Percentiles rank a stretch among this genome's conserved stretches.
Conservation (phyloP, 2,113 vertebrate species). For the Telmatochromis sp. region DNA sequence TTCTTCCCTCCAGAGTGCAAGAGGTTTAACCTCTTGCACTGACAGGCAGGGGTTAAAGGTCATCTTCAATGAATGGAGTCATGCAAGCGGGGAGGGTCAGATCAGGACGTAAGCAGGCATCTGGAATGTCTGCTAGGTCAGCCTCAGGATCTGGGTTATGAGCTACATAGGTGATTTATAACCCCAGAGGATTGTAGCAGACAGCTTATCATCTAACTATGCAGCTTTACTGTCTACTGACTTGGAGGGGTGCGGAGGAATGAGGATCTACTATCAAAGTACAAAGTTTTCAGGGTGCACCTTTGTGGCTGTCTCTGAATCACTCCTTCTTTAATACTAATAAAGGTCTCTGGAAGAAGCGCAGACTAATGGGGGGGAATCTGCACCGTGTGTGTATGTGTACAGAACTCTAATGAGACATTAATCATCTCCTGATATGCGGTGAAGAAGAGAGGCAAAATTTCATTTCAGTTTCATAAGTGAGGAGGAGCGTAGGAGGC, state of each 20-base stretch:
- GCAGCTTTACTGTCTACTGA: background rate
- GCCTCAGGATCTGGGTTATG: conserved; percentile 33
- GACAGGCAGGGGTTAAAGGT: conserved; percentile 47
- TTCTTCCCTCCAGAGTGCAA: background rate
- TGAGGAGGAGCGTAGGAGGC: conserved; percentile 18
- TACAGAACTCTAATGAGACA: conserved; percentile 1
- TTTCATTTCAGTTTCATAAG: conserved; percentile 20
- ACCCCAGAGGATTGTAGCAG: background rate
- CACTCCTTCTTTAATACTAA: conserved; percentile 1
- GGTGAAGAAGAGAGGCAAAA: background rate
- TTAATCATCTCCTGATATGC: conserved; percentile 26
- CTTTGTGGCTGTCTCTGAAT: background rate
- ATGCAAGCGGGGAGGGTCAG: conserved; percentile 24
- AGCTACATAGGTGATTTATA: conserved; percentile 10
- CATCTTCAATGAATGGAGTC: conserved; percentile 39
- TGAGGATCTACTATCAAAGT: background rate
- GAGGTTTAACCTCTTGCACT: conserved; percentile 29
- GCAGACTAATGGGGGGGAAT: background rate
- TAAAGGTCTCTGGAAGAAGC: background rate
- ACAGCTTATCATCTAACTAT: background rate
- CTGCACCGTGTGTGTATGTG: background rate
- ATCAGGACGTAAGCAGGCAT: conserved; percentile 34
- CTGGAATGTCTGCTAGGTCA: conserved; percentile 33
- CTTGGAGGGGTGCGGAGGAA: background rate
- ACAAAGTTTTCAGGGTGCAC: background rate